These are phyloP conservation scores for Carassius carassius DNA, from an alignment of 2,113 vertebrate species.

Conservation along the genomic window DNA sequence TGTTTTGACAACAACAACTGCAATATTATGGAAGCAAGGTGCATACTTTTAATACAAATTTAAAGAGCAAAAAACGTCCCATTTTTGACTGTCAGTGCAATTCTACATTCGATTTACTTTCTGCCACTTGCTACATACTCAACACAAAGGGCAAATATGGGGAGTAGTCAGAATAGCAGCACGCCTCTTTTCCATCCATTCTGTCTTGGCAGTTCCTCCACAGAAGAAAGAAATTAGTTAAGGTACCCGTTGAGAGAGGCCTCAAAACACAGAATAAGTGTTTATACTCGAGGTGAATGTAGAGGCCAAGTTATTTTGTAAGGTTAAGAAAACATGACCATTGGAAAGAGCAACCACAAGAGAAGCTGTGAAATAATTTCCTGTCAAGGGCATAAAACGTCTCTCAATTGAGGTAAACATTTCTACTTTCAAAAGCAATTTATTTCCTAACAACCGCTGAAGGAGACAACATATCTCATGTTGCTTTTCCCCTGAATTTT, in stretches of 20 bases:
- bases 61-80: constrained; percentile 40
- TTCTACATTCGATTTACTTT: constrained; percentile 63
- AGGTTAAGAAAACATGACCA: constrained; percentile 72
- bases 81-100: constrained; percentile 52
- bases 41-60: constrained; percentile 48
- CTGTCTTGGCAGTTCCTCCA: constrained; percentile 53
- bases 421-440: constrained; percentile 78
- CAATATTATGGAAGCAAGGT: constrained; percentile 26
- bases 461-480: constrained; percentile 75
- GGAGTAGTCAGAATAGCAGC: constrained; percentile 56
- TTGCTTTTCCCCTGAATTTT: constrained; percentile 70
- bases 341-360: constrained; percentile 69
- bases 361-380: constrained; percentile 74
- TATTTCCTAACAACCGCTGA: constrained; percentile 75
- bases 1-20: constrained; percentile 46
- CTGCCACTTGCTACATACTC: constrained; percentile 57
- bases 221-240: constrained; percentile 66
- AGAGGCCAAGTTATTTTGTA: constrained; percentile 71
- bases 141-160: constrained; percentile 55
- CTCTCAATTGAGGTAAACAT: constrained; percentile 76
- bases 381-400: constrained; percentile 74
- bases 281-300: constrained; percentile 69
- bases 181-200: constrained; percentile 54
- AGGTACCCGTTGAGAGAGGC: constrained; percentile 63
- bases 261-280: constrained; percentile 65